Evolutionary conservation across 2,113 vertebrate genomes (phyloP).

Genomic region (Cynopterus brachyotis): DNA sequence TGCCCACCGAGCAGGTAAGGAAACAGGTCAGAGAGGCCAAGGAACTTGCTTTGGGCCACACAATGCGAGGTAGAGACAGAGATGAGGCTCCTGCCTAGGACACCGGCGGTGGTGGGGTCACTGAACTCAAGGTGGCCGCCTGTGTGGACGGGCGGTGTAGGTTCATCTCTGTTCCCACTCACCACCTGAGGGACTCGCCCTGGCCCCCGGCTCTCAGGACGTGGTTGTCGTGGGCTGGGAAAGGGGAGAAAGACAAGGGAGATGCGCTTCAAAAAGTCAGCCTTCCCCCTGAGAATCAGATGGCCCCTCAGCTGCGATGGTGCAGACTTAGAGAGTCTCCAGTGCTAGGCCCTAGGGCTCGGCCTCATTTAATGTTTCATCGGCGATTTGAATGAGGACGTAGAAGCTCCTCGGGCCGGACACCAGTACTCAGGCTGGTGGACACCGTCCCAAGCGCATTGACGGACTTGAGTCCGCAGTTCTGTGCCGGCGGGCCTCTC

Average conservation of each 20-base stretch:
- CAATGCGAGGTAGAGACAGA: background rate
- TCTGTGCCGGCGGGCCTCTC: background rate
- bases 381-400: background rate
- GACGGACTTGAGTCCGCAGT: fast-evolving
- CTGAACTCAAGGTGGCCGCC: background rate
- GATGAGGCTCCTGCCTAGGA: background rate
- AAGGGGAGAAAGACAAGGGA: background rate
- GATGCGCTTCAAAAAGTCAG: background rate
- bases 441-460: fast-evolving
- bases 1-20: background rate
- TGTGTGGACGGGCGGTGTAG: fast-evolving
- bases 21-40: background rate
- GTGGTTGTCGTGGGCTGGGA: background rate
- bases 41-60: background rate
- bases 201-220: background rate
- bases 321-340: background rate
- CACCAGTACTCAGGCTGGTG: background rate
- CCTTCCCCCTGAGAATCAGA: background rate
- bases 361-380: background rate
- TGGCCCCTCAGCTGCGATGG: background rate
- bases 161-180: background rate
- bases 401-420: background rate
- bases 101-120: background rate
- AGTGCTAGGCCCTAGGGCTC: background rate
- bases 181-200: too few species aligned